Base-by-base conservation (phyloP, 2,888 invertebrate species). In the Anaspis maculata region DNA sequence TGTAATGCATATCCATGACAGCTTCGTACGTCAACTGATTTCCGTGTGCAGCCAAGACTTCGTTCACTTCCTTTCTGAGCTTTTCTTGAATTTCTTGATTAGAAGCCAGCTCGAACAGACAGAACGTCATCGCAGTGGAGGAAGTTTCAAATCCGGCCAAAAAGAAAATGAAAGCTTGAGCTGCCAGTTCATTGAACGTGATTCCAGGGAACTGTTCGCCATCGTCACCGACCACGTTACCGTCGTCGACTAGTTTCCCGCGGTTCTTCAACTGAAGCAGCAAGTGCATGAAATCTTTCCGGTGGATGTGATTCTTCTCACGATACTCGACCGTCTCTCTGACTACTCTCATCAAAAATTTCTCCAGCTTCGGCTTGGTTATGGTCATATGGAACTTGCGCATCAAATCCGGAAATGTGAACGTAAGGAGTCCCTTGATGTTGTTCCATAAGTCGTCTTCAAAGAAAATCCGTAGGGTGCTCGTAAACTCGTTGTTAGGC, bases 141-240 rank as follows among this genome's bases (percentile, higher is more conserved):
- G 75, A 72, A 0, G 76, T 76, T 50, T 77, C 76, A 48, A 71
- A 76, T 0, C 76, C 76, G n/a, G 74, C 76, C 27, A 74, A 59
- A 1, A 76, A 67, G 54, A 76, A 76, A 2, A 76, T 55, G 21
- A 75, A 57, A 6, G 71, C 67, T 50, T 77, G 75, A 1, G 73
- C 73, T 2, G 46, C 46, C n/a, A 54, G 42, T 37, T 56, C 47
- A 6, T 45, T 29, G 7, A 55, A 22, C 2, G 38, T 45, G 6
- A 49, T 32, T 1, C 37, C 49, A 2, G 45, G n/a, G n/a, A n/a
- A n/a, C n/a, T n/a, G n/a, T n/a, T n/a, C n/a, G n/a, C n/a, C n/a
- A n/a, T n/a, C n/a, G n/a, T n/a, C n/a, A n/a, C n/a, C n/a, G n/a
- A n/a, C n/a, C n/a, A n/a, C n/a, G n/a, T n/a, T n/a, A n/a, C n/a